phyloP scores from a whole-genome alignment of 2,113 vertebrate genomes.

The Oenanthe melanoleuca region DNA sequence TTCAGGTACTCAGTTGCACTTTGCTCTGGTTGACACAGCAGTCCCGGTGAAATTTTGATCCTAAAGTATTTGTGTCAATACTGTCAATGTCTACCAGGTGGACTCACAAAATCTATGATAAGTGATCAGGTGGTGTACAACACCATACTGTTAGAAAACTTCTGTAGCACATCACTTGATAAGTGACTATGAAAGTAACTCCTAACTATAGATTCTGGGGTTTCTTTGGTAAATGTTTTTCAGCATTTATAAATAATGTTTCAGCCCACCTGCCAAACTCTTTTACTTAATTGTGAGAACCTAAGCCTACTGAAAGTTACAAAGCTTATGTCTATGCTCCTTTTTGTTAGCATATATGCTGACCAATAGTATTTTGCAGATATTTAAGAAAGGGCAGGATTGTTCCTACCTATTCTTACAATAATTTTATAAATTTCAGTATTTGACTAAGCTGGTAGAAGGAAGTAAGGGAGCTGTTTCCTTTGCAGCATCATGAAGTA shows the following conservation, averaged over 20 bases:
- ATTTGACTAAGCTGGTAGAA: not conserved
- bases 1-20: not conserved
- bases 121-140: not conserved
- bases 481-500: not conserved
- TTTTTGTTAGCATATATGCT: not conserved
- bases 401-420: not conserved
- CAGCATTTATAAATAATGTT: not conserved
- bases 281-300: not conserved
- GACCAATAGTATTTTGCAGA: not conserved
- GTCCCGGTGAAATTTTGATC: not conserved
- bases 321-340: not conserved
- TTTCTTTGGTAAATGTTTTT: not conserved
- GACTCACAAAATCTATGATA: not conserved
- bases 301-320: not conserved
- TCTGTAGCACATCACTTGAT: not conserved
- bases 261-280: accelerated
- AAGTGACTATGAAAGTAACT: not conserved
- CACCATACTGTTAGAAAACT: not conserved
- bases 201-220: not conserved
- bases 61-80: not conserved
- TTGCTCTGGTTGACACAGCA: not conserved
- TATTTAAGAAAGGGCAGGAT: not conserved
- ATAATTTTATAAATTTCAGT: not conserved
- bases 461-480: not conserved
- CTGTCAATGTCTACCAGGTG: not conserved